Evolutionary conservation across 1,140 invertebrate species (phyloP), one percentile per base, ranked within the genome.

Genomic region (Penaeus chinensis): DNA sequence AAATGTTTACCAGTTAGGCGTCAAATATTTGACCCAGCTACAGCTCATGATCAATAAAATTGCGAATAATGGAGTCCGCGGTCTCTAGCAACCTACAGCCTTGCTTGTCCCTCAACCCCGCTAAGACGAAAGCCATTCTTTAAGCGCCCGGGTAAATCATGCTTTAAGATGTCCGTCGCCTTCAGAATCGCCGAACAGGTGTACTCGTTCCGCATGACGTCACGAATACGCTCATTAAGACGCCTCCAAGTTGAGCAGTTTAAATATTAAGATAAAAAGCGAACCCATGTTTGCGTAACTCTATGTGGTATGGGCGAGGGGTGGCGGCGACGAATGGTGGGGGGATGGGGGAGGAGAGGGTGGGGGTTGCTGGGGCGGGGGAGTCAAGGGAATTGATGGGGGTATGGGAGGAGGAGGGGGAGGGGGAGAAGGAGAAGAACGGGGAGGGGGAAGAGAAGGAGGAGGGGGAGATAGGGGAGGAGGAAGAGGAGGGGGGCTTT

Each of bases 21-120:
- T 63, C 42, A 83, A 63, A 83, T 83, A 83, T 83, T 83, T 83
- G 82, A 37, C 47, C 66, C 66, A 20, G 82, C 69, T 8, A 74
- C 37, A 83, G 65, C 42, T 61, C 54, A 20, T n/a, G 37, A 74
- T 71, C 82, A 71, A 71, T 83, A 71, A 54, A 83, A 83, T 71
- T 42, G 82, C 62, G 60, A 83, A 83, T 71, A 83, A 71, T 71
- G 27, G 65, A 79, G 47, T 79, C 77, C 61, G 42, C 77, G 77
- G 77, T 79, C 42, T 79, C 77, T 79, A 37, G 77, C 77, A 79
- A 79, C 77, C 77, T 60, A 24, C n/a, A 79, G 27, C 77, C 77
- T 79, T 47, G 37, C 77, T n/a, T 60, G 77, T 79, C 77, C 61
- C 77, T 79, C 77, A 79, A 63, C 79, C 79, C 63, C 79, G 47